Evolutionary conservation across 2,888 invertebrate species (phyloP).

Genomic region (Carpatolechia fugitivella): DNA sequence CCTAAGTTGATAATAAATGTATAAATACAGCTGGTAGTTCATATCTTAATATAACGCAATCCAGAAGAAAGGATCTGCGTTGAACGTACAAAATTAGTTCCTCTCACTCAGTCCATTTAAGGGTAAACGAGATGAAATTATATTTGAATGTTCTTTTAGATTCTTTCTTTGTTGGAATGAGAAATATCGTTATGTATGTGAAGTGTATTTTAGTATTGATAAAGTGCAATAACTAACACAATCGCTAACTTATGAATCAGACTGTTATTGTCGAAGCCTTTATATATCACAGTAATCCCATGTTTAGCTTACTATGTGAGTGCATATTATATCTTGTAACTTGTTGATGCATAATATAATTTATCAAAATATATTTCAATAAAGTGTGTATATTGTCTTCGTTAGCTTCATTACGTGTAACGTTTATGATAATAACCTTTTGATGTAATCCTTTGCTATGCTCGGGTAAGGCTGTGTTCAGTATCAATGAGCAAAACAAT

Average conservation of each 20-base stretch:
- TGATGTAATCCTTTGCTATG: neutral
- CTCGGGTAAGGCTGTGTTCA: neutral
- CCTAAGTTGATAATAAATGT: conserved; percentile 33
- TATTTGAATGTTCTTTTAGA: neutral
- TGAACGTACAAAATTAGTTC: neutral
- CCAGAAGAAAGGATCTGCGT: neutral
- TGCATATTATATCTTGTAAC: conserved; percentile 51
- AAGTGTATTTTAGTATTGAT: conserved; percentile 42
- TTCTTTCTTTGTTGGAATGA: neutral
- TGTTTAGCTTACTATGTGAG: conserved; percentile 54
- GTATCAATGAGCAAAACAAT: neutral
- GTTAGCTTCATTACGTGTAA: conserved; percentile 58
- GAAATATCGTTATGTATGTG: conserved; percentile 22
- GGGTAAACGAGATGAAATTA: neutral
- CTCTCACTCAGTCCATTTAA: neutral
- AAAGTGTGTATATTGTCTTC: conserved; percentile 49
- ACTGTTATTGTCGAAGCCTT: conserved; percentile 56
- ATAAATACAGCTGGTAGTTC: conserved; percentile 28
- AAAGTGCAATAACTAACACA: conserved; percentile 64
- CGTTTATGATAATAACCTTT: conserved; percentile 25
- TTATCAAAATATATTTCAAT: conserved; percentile 43
- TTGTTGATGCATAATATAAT: conserved; percentile 75
- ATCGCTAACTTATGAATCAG: conserved; percentile 61
- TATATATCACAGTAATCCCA: conserved; percentile 47
- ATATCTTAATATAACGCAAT: conserved; percentile 32